phyloP scores from a whole-genome alignment of 2,797 vertebrate genomes.

The Buphagus erythrorhynchus region DNA sequence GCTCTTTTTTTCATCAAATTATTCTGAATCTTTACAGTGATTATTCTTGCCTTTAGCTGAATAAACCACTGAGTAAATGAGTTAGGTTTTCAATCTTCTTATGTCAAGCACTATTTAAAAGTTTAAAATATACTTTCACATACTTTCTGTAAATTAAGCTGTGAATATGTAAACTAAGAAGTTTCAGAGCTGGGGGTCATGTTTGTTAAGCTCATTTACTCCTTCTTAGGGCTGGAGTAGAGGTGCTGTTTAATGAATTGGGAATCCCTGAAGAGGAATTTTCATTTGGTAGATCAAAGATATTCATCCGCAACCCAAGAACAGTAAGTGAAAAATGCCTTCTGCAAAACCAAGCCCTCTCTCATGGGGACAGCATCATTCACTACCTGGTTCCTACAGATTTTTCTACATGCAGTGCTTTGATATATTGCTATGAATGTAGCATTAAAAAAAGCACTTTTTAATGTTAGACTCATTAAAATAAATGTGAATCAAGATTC shows the following conservation, averaged over 20 bases:
- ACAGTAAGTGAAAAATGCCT: slow-evolving; percentile 82
- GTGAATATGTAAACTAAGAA: not conserved
- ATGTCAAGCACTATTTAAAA: not conserved
- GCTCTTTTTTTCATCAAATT: not conserved
- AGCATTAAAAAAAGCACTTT: not conserved
- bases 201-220: slow-evolving; percentile 43
- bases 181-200: not conserved
- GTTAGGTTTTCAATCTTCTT: not conserved
- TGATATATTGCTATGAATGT: not conserved
- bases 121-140: not conserved
- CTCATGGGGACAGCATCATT: not conserved
- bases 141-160: not conserved
- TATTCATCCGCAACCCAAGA: slow-evolving; percentile 98
- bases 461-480: not conserved
- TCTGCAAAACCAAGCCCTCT: not conserved
- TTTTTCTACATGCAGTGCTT: not conserved
- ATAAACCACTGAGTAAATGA: not conserved
- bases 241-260: slow-evolving; percentile 89
- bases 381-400: not conserved
- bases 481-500: not conserved
- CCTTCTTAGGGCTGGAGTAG: slow-evolving; percentile 87
- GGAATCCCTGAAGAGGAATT: slow-evolving; percentile 89
- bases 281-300: slow-evolving; percentile 94
- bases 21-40: not conserved
- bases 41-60: slow-evolving; percentile 21